Conservation (phyloP, 2,888 invertebrate species). For the Eudemis profundana region DNA sequence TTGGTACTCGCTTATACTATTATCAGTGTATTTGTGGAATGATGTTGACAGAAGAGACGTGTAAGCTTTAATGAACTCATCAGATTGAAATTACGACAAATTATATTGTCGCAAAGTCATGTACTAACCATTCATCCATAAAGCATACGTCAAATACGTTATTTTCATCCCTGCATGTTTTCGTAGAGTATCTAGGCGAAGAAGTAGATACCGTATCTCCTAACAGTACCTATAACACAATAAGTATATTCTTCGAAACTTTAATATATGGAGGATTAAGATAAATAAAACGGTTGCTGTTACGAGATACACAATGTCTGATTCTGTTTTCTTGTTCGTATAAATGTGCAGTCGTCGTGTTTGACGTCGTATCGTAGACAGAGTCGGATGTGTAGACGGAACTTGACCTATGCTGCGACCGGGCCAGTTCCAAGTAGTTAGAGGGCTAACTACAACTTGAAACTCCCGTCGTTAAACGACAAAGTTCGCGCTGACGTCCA, state of each 20-base stretch:
- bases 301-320: conserved; percentile 51
- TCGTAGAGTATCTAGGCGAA: conserved; percentile 44
- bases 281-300: conserved; percentile 45
- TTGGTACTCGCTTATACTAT: conserved; percentile 40
- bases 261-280: not conserved
- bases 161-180: conserved; percentile 58
- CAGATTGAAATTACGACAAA: conserved; percentile 25
- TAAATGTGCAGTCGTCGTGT: conserved; percentile 46
- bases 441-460: conserved; percentile 12
- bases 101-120: conserved; percentile 28
- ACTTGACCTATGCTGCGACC: conserved; percentile 27
- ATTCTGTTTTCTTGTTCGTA: conserved; percentile 55
- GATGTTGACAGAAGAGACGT: conserved; percentile 25
- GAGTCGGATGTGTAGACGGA: conserved; percentile 55
- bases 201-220: conserved; percentile 48
- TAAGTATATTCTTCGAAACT: not conserved
- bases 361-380: conserved; percentile 63
- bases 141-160: conserved; percentile 39
- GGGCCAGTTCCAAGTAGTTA: conserved; percentile 37
- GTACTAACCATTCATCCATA: conserved; percentile 23
- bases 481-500: conserved; percentile 8
- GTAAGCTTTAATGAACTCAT: conserved; percentile 36
- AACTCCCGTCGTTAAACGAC: conserved; percentile 33
- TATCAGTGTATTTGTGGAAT: conserved; percentile 36
- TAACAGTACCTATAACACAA: conserved; percentile 49